These are phyloP conservation scores for Sebastes vulpes DNA, from an alignment of 2,797 vertebrate species.

Conservation along the genomic window DNA sequence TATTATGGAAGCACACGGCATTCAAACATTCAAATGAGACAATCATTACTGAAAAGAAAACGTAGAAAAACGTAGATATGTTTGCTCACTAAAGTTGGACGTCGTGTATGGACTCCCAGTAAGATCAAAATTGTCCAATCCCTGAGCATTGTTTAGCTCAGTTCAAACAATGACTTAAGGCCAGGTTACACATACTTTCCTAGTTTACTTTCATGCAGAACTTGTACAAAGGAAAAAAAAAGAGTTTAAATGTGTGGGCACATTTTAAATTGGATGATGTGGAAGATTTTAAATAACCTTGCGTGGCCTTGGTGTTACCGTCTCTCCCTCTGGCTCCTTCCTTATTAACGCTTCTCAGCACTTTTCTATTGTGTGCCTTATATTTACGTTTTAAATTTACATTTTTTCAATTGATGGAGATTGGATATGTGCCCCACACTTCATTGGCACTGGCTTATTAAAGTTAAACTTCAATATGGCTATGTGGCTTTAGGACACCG, in stretches of 20 bases:
- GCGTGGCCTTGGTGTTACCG: conserved; percentile 26
- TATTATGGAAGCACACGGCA: neutral
- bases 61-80: too few relatives aligned
- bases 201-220: conserved; percentile 10
- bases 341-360: conserved; percentile 25
- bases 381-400: conserved; percentile 20
- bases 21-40: neutral
- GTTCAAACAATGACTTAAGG: too few relatives aligned
- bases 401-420: neutral
- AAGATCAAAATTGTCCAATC: too few relatives aligned
- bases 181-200: neutral
- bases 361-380: conserved; percentile 26
- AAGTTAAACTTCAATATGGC: conserved; percentile 18
- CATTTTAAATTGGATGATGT: conserved; percentile 46
- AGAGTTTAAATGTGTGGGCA: conserved; percentile 15
- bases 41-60: neutral
- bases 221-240: neutral
- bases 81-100: neutral
- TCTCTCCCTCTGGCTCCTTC: conserved; percentile 12
- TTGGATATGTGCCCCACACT: conserved; percentile 6
- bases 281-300: conserved; percentile 42
- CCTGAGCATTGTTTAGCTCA: too few relatives aligned
- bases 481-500: neutral
- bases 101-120: neutral
- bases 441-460: conserved; percentile 9